phyloP scores from a whole-genome alignment of 1,140 invertebrate species.

The Plectus sambesii region DNA sequence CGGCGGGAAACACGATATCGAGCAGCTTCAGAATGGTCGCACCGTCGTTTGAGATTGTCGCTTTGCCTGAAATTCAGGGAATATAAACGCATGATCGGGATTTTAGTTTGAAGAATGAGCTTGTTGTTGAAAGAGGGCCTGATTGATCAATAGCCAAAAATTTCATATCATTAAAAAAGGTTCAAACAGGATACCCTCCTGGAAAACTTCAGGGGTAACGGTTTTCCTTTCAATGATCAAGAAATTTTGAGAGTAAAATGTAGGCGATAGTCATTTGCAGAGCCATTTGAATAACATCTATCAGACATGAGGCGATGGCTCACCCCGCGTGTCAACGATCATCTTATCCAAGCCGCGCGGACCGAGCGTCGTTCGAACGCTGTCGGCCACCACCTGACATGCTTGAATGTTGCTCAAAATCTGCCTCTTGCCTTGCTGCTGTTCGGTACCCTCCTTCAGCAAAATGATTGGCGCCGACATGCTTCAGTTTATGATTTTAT shows the following conservation, averaged over 20 bases:
- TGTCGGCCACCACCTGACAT: slow-evolving; percentile 88
- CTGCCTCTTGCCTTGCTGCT: slow-evolving; percentile 86
- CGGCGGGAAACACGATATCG: slow-evolving; percentile 94
- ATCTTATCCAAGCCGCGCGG: slow-evolving; percentile 99
- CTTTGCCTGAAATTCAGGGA: slow-evolving; percentile 58
- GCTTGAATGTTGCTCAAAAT: slow-evolving; percentile 98
- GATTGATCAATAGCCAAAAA: slow-evolving; percentile 14
- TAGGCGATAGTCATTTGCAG: no score
- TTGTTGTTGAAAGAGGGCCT: slow-evolving; percentile 2
- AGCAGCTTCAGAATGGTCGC: slow-evolving; percentile 95
- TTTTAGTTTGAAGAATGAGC: background rate
- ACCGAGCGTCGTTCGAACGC: slow-evolving; percentile 87
- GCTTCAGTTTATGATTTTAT: slow-evolving; percentile 16
- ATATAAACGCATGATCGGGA: background rate
- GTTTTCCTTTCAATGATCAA: no score
- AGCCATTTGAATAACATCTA: no score
- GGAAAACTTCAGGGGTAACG: no score
- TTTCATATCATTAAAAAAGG: slow-evolving; percentile 50
- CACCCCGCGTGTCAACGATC: slow-evolving; percentile 70
- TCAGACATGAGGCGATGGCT: no score
- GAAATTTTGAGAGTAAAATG: no score
- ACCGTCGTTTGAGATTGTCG: slow-evolving; percentile 97
- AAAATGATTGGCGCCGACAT: slow-evolving; percentile 70
- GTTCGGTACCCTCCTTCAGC: slow-evolving; percentile 93
- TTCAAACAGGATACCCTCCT: no score